Evolutionary conservation across 35 echinoderm and acorn worm genomes (phyloP).

Genomic region (Lytechinus variegatus): DNA sequence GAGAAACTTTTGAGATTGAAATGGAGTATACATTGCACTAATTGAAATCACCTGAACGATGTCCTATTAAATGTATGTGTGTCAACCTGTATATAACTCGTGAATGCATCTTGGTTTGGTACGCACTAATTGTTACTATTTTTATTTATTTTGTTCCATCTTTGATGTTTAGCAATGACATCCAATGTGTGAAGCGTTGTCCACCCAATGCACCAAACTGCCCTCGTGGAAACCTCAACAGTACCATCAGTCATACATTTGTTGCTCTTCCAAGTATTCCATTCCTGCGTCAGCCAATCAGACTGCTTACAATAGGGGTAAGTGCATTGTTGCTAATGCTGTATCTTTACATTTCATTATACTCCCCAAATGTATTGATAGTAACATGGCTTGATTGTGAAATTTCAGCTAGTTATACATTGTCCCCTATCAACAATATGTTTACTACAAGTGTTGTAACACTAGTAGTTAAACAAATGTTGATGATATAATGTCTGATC

Average conservation of each 20-base stretch:
- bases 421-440: too few species aligned
- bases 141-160: background rate
- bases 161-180: background rate
- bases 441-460: too few species aligned
- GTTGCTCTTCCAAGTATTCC: conserved; percentile 28
- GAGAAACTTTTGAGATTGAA: too few species aligned
- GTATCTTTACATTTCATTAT: too few species aligned
- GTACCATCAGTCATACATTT: conserved; percentile 40
- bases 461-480: too few species aligned
- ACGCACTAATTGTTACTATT: background rate
- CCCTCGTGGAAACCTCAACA: background rate
- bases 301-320: conserved; percentile 42
- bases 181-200: conserved; percentile 20
- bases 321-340: background rate
- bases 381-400: too few species aligned
- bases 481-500: too few species aligned
- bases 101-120: background rate
- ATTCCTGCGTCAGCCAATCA: conserved; percentile 25
- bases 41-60: background rate
- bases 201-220: background rate
- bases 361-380: too few species aligned
- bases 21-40: too few species aligned
- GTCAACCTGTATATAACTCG: background rate
- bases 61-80: background rate
- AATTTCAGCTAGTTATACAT: too few species aligned